Percentiles rank a stretch among this genome's conserved stretches.
Conservation (phyloP, 2,888 invertebrate species). For the Catocala nupta region DNA sequence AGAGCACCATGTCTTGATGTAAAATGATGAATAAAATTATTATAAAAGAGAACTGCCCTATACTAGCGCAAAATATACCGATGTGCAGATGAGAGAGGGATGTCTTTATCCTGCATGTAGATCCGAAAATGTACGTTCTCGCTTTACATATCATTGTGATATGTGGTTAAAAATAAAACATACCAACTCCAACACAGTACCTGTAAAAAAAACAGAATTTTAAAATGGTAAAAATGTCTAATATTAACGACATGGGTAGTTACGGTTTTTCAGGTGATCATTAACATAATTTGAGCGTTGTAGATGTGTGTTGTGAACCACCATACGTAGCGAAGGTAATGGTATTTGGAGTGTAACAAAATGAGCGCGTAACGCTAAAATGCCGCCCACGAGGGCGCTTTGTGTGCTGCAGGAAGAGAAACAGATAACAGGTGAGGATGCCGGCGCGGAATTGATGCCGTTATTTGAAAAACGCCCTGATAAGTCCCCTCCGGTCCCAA, state of each 20-base stretch:
- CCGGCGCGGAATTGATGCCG: constrained; percentile 73
- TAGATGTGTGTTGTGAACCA: constrained; percentile 58
- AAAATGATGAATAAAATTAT: too few relatives aligned
- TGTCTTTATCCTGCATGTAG: too few relatives aligned
- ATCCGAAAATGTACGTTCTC: too few relatives aligned
- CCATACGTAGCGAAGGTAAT: constrained; percentile 56
- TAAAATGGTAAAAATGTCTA: constrained; percentile 56
- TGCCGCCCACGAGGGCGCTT: constrained; percentile 63
- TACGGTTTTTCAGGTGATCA: constrained; percentile 65
- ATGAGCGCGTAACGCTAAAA: constrained; percentile 65
- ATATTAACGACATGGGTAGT: constrained; percentile 66
- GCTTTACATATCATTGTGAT: constrained; percentile 38
- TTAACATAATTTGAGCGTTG: constrained; percentile 69
- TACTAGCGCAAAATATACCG: too few relatives aligned
- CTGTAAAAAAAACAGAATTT: constrained; percentile 72
- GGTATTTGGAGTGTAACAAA: constrained; percentile 69
- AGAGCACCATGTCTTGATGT: too few relatives aligned
- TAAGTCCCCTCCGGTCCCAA: constrained; percentile 75
- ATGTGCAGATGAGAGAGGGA: too few relatives aligned
- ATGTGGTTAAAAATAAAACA: constrained; percentile 43
- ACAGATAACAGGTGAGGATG: constrained; percentile 75
- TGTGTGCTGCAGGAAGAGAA: constrained; percentile 71
- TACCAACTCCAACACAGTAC: constrained; percentile 57
- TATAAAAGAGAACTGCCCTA: too few relatives aligned
- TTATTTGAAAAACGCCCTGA: constrained; percentile 79